Evolutionary conservation across 2,888 invertebrate species (phyloP).

Genomic region (Orchesella flavescens): DNA sequence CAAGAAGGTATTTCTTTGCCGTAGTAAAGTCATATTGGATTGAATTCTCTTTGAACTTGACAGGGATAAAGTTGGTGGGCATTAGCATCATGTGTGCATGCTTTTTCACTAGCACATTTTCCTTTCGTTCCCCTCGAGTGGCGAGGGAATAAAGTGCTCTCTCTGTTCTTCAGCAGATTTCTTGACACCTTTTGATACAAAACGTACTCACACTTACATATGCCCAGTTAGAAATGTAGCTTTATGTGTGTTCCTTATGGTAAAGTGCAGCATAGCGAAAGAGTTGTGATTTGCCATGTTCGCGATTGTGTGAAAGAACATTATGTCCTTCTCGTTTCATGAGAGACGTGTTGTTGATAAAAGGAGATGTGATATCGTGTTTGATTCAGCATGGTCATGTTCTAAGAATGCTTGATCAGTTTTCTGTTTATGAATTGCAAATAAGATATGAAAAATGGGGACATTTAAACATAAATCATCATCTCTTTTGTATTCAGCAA

Average conservation of each 20-base stretch:
- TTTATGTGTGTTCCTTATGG: too few relatives aligned
- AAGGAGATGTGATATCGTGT: too few relatives aligned
- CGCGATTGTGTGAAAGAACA: too few relatives aligned
- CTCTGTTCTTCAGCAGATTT: slow-evolving; percentile 26
- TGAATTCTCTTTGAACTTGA: slow-evolving; percentile 21
- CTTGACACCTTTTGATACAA: slow-evolving; percentile 37
- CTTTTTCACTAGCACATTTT: neutral
- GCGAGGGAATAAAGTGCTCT: slow-evolving; percentile 18
- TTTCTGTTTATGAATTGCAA: neutral
- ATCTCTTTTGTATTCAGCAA: too few relatives aligned
- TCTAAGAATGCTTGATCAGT: neutral
- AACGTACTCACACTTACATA: neutral
- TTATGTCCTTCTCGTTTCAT: too few relatives aligned
- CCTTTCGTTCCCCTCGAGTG: slow-evolving; percentile 21
- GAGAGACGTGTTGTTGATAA: neutral
- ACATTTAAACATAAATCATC: too few relatives aligned
- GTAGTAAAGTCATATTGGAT: too few relatives aligned
- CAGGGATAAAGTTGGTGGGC: slow-evolving; percentile 10
- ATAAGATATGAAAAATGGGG: too few relatives aligned
- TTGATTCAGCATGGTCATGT: neutral
- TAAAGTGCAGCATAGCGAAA: too few relatives aligned
- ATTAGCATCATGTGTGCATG: neutral
- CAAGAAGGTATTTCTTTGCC: too few relatives aligned
- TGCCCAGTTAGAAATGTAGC: too few relatives aligned
- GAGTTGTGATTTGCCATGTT: too few relatives aligned